A percentile compares a stretch with the other conserved stretches of the same genome.
Evolutionary conservation across 2,797 vertebrate species (phyloP).

Genomic region (Sebastes diaconus): DNA sequence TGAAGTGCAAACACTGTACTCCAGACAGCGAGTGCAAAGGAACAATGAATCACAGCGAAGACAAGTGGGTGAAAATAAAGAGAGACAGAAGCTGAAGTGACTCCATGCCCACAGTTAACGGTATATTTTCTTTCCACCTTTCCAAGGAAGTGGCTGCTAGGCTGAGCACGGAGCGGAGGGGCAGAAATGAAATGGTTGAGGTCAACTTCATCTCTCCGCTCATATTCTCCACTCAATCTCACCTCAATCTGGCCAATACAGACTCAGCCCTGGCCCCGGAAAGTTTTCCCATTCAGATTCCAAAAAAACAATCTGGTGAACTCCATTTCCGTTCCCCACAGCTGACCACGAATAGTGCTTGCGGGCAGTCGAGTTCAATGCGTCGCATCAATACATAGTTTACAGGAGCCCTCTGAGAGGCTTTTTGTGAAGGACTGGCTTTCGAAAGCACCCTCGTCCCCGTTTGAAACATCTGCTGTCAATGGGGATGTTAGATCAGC

Average conservation of each 20-base stretch:
- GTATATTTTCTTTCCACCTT: conserved; percentile 64
- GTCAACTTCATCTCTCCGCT: conserved; percentile 81
- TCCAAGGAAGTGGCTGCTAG: conserved; percentile 50
- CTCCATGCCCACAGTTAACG: conserved; percentile 55
- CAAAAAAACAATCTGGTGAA: conserved; percentile 68
- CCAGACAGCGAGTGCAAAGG: conserved; percentile 49
- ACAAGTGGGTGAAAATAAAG: conserved; percentile 71
- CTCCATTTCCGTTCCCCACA: conserved; percentile 61
- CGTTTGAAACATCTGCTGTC: conserved; percentile 15
- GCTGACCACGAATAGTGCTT: conserved; percentile 46
- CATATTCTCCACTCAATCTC: conserved; percentile 72
- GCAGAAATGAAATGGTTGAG: conserved; percentile 79
- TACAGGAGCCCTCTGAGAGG: conserved; percentile 18
- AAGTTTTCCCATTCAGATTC: conserved; percentile 67
- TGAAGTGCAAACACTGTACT: conserved; percentile 52
- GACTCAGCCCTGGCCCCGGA: conserved; percentile 38
- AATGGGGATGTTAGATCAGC: conserved; percentile 7
- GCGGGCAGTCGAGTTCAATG: conserved; percentile 45
- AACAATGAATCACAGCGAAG: conserved; percentile 71
- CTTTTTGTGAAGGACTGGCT: conserved; percentile 6
- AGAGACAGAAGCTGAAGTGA: conserved; percentile 68
- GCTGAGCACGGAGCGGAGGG: conserved; percentile 40
- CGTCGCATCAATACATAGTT: conserved; percentile 46
- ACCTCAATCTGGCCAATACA: conserved; percentile 68
- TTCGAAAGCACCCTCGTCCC: not conserved